Base-by-base conservation (phyloP, 1,140 invertebrate species). In the Idris sp. region DNA sequence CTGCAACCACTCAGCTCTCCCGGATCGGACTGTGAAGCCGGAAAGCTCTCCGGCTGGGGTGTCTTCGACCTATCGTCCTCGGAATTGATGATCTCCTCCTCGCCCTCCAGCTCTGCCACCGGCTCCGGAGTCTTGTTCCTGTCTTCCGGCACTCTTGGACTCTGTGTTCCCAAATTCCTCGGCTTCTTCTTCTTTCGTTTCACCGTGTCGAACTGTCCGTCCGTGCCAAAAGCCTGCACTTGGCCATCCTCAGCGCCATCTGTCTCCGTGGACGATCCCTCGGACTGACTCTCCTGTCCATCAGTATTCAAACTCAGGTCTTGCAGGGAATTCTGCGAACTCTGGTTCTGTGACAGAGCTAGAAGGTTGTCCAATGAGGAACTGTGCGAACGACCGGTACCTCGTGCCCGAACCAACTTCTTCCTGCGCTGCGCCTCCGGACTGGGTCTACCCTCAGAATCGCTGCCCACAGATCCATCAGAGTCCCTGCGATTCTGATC, bases 401-500 rank as follows among this genome's bases (percentile, higher is more conserved):
- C 94, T 35, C 94, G 87, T 2, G 94, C 93, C 9, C 94, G 88
- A 0, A 95, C 93, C 11, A 96, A 79, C 13, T 93, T 89, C 78
- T 96, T 96, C 54, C 93, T 89, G 2, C 94, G 85, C 80, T 96
- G 94, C 0, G 85, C 86, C 79, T 95, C 94, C 0, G 95, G 95
- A 86, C 94, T 96, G 0, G 94, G 94, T 78, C 92, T 90, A 9
- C 94, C 93, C 76, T 96, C 95, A 76, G 94, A 96, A 78, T 96
- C 94, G 82, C 95, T 96, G 3, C 94, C 94, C 0, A 90, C 89
- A 14, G 93, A 94, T 2, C 95, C 95, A 79, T 95, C 94, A 0
- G 93, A 94, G 76, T 94, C 92, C 30, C 92, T 89, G 64, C 93
- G 88, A 11, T 87, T 84, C 62, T 91, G 89, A 77, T 91, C 92